A percentile compares a stretch with the other conserved stretches of the same genome.
Conservation (phyloP, 2,888 invertebrate species). For the Drosophila gaucha region DNA sequence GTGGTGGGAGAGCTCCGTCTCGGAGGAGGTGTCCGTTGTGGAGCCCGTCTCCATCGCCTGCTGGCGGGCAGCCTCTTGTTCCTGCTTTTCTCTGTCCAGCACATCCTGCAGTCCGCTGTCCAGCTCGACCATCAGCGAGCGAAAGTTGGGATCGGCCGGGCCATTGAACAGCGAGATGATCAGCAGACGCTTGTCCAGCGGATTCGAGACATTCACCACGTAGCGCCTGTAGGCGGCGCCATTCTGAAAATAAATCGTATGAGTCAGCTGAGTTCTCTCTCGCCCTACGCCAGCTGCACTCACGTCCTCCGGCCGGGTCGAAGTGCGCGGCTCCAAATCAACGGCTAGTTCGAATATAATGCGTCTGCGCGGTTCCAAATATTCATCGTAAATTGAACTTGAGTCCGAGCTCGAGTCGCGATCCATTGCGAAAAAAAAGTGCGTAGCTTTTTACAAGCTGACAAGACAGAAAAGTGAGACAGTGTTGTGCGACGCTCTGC, state of each 20-base stretch:
- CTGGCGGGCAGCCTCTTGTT: background rate
- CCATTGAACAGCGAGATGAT: conserved; percentile 6
- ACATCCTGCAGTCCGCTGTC: background rate
- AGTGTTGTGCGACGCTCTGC: conserved; percentile 23
- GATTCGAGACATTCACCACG: background rate
- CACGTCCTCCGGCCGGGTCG: conserved; percentile 19
- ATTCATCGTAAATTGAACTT: background rate
- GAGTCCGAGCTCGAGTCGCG: background rate
- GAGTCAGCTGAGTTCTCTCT: too few relatives aligned
- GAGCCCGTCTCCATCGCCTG: background rate
- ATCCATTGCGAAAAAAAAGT: background rate
- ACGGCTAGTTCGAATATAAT: background rate
- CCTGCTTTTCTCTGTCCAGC: background rate
- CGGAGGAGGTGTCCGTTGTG: background rate
- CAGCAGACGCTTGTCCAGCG: conserved; percentile 6
- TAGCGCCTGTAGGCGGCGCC: conserved; percentile 3
- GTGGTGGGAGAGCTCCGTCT: background rate
- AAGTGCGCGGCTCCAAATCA: background rate
- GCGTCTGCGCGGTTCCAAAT: background rate
- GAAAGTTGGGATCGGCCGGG: background rate
- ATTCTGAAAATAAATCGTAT: conserved; percentile 5
- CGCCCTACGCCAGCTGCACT: too few relatives aligned
- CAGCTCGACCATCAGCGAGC: background rate
- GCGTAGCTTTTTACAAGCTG: background rate
- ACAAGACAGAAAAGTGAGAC: background rate